Evolutionary conservation across 1,140 invertebrate genomes (phyloP).

Genomic region (Teleopsis dalmanni): DNA sequence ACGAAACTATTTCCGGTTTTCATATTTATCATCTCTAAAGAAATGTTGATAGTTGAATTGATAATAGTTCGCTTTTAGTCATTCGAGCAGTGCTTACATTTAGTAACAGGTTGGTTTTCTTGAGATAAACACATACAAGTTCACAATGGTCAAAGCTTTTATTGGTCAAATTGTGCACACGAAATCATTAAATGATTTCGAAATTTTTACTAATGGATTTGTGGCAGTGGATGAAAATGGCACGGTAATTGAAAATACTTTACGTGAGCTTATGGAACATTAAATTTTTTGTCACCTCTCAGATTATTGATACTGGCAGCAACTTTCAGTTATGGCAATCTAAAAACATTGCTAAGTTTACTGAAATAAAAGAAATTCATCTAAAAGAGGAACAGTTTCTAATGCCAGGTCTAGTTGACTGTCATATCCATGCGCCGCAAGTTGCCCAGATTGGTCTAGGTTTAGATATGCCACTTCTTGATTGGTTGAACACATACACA

Average conservation of each 20-base stretch:
- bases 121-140: no score
- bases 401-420: slow-evolving; percentile 82
- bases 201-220: slow-evolving; percentile 29
- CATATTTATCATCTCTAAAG: no score
- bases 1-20: no score
- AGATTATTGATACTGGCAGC: slow-evolving; percentile 29
- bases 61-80: no score
- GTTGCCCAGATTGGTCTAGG: slow-evolving; percentile 76
- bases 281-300: not conserved
- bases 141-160: slow-evolving; percentile 17
- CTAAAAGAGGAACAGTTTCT: slow-evolving; percentile 60
- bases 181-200: slow-evolving; percentile 34
- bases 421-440: slow-evolving; percentile 84
- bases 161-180: slow-evolving; percentile 32
- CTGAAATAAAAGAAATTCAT: slow-evolving; percentile 18
- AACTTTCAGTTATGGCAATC: slow-evolving; percentile 17
- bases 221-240: slow-evolving; percentile 24
- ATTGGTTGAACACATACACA: slow-evolving; percentile 82
- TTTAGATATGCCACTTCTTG: slow-evolving; percentile 66
- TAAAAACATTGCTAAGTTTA: not conserved
- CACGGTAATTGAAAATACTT: slow-evolving; percentile 18
- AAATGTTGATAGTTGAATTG: no score
- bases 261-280: not conserved
- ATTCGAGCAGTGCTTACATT: no score
- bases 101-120: no score